Evolutionary conservation across 2,113 vertebrate species (phyloP), one percentile per base, ranked within the genome.

Genomic region (Arothron firmamentum): DNA sequence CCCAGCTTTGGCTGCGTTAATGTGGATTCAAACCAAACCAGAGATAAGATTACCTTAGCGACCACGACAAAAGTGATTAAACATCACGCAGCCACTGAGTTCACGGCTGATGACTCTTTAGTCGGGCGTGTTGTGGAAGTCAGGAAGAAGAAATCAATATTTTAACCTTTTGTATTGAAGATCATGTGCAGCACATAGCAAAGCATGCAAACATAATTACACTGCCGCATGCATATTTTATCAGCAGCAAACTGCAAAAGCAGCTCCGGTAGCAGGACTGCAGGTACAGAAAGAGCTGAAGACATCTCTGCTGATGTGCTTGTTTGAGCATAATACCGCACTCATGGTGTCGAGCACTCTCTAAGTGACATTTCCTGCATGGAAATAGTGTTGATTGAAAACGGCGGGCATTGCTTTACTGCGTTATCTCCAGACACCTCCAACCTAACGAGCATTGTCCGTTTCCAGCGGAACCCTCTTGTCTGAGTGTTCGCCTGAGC

Each of bases 381-480:
- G 76, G 82, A 90, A 91, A 79, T 47, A 74, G 68, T 70, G 73
- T 81, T 90, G 85, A 91, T 84, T 90, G 79, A 89, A 92, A 90
- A 91, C 79, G 68, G 70, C 77, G 91, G 81, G 67, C 85, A 81
- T 87, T 88, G 77, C 79, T 86, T 77, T n/a, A 65, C 53, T 70
- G 81, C 80, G 73, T 81, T 89, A 87, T 88, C 89, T 89, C 61
- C 78, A 86, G 83, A 87, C 82, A 91, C 83, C 82, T 92, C 81
- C 85, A 85, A 89, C 89, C 86, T 91, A 93, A 93, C 86, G 83
- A 91, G 88, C 78, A 90, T 85, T 88, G 85, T 89, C 87, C 85
- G 86, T 92, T 89, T 92, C 84, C 87, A 77, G 85, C 70, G 20
- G 31, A 92, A 85, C 82, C 79, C 82, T 87, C 87, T 65, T 73